These are phyloP conservation scores for Probaryconus sp. DNA, from an alignment of 1,140 invertebrate species.

Conservation along the genomic window DNA sequence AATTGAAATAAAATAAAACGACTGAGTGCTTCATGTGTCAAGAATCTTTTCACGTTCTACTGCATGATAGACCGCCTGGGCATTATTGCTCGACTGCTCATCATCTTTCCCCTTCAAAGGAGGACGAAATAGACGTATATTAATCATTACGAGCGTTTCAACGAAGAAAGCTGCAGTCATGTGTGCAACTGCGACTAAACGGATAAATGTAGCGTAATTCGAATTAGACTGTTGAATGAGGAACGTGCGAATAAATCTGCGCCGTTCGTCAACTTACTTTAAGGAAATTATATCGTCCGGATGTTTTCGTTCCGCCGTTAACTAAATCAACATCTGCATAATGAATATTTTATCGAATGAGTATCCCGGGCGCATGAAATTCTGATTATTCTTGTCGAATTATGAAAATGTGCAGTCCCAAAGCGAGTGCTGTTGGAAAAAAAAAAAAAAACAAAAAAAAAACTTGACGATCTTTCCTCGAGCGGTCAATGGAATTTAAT, in stretches of 20 bases:
- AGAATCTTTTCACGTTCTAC: conserved; percentile 51
- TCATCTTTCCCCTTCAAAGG: conserved; percentile 56
- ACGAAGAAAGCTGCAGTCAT: conserved; percentile 48
- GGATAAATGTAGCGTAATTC: conserved; percentile 60
- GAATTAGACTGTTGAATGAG: conserved; percentile 49
- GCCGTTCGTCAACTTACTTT: conserved; percentile 33
- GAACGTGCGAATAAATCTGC: conserved; percentile 34
- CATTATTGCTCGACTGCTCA: conserved; percentile 53
- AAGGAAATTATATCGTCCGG: conserved; percentile 36
- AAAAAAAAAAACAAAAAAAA: neutral
- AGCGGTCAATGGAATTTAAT: conserved; percentile 39
- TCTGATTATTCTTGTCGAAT: conserved; percentile 45
- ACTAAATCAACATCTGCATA: conserved; percentile 15
- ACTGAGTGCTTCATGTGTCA: conserved; percentile 43
- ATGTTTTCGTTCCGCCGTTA: conserved; percentile 31
- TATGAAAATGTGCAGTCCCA: conserved; percentile 22
- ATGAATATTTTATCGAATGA: conserved; percentile 31
- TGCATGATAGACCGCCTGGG: conserved; percentile 47
- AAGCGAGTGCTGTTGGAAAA: neutral
- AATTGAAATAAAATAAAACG: conserved; percentile 43
- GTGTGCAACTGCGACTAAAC: conserved; percentile 59
- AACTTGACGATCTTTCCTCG: conserved; percentile 8
- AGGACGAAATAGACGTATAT: conserved; percentile 54
- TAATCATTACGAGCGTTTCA: conserved; percentile 54
- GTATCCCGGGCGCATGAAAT: conserved; percentile 17